These are phyloP conservation scores for Lymantria dispar DNA, from an alignment of 2,888 invertebrate species.

Conservation along the genomic window DNA sequence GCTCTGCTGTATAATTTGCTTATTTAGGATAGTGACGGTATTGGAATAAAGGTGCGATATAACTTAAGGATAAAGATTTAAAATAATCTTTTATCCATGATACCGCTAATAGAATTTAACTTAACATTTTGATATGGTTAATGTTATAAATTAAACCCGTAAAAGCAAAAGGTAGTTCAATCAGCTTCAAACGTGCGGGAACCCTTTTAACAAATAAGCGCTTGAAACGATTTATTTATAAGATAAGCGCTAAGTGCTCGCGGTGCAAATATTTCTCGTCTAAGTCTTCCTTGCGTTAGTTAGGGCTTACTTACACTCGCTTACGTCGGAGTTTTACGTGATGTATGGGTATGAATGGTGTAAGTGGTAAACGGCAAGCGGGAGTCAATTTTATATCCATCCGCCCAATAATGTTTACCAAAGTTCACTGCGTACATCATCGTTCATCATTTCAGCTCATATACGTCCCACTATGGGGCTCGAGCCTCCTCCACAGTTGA, in stretches of 20 bases:
- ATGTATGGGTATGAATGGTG: constrained; percentile 23
- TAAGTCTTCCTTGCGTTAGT: constrained; percentile 69
- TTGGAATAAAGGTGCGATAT: too few relatives aligned
- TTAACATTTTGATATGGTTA: too few relatives aligned
- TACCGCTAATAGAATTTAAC: too few relatives aligned
- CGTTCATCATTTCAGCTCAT: too few relatives aligned
- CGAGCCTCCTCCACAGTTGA: too few relatives aligned
- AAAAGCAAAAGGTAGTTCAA: constrained; percentile 27
- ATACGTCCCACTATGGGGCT: too few relatives aligned
- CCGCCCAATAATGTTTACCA: too few relatives aligned
- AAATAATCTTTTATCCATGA: too few relatives aligned
- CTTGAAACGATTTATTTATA: constrained; percentile 48
- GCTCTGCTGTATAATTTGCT: too few relatives aligned
- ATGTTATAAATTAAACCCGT: constrained; percentile 1
- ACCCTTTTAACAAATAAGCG: constrained; percentile 48
- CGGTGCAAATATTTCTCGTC: constrained; percentile 65
- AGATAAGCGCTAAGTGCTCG: constrained; percentile 65
- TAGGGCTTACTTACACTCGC: constrained; percentile 59
- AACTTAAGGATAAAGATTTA: too few relatives aligned
- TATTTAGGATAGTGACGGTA: too few relatives aligned
- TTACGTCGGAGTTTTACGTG: constrained; percentile 37
- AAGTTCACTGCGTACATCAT: too few relatives aligned
- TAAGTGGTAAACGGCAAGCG: constrained; percentile 2
- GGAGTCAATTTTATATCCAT: not conserved
- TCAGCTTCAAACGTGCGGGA: constrained; percentile 39